A percentile compares a stretch with the other conserved stretches of the same genome.
These are phyloP conservation scores for Galerucella pusilla DNA, from an alignment of 2,888 invertebrate genomes.

Conservation along the genomic window DNA sequence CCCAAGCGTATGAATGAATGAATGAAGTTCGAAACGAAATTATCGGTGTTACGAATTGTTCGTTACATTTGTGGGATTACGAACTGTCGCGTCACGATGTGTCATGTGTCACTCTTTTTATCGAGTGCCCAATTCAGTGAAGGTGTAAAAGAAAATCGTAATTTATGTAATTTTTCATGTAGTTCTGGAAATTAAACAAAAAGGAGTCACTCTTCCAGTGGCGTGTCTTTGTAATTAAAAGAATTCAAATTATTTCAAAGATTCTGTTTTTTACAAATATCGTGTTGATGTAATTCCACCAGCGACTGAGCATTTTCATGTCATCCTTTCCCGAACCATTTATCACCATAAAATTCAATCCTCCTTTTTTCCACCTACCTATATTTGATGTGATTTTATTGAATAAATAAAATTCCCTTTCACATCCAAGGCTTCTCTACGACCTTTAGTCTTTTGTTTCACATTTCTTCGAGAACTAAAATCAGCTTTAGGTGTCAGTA, in stretches of 20 bases:
- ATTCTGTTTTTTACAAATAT: not conserved
- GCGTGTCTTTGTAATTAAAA: too few relatives aligned
- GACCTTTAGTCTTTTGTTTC: constrained; percentile 16
- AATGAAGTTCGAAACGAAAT: too few relatives aligned
- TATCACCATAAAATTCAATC: constrained; percentile 9
- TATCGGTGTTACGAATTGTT: too few relatives aligned
- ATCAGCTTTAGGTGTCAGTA: constrained; percentile 54
- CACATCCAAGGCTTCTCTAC: not conserved
- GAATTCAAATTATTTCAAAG: not conserved
- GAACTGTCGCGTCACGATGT: too few relatives aligned
- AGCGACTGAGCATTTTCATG: not conserved
- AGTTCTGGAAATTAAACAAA: too few relatives aligned
- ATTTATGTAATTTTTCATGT: too few relatives aligned
- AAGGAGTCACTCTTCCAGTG: too few relatives aligned
- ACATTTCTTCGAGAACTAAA: constrained; percentile 48
- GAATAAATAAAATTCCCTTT: constrained; percentile 17
- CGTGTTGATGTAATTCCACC: not conserved
- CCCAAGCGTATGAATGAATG: too few relatives aligned
- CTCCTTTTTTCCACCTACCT: constrained; percentile 2
- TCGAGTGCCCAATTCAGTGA: too few relatives aligned
- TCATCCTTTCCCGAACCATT: not conserved
- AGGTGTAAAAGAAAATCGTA: too few relatives aligned
- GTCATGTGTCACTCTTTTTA: too few relatives aligned
- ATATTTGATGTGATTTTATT: constrained; percentile 12
- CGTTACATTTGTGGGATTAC: too few relatives aligned